Percentiles rank a stretch among this genome's conserved stretches.
Evolutionary conservation across 2,888 invertebrate genomes (phyloP).

Genomic region (Perizoma affinitatum): DNA sequence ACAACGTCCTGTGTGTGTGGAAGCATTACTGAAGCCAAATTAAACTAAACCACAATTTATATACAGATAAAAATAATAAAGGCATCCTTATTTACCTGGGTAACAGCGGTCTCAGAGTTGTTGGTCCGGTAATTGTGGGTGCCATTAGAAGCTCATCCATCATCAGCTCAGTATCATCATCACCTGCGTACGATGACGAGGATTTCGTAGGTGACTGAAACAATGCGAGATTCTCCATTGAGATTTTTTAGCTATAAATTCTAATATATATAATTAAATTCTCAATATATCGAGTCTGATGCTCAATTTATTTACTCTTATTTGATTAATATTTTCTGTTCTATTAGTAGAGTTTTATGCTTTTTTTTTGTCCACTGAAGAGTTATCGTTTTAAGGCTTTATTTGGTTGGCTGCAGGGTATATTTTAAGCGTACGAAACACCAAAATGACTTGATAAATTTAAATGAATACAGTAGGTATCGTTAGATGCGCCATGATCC

Average conservation of each 20-base stretch:
- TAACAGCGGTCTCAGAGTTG: conserved; percentile 87
- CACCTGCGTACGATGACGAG: conserved; percentile 87
- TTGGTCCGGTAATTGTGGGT: conserved; percentile 89
- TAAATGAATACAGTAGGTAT: no score
- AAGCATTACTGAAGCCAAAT: conserved; percentile 28
- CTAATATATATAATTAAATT: conserved; percentile 13
- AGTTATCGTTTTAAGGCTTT: no score
- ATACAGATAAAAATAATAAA: neutral
- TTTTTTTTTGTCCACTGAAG: no score
- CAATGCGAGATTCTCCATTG: conserved; percentile 51
- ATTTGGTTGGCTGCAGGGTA: no score
- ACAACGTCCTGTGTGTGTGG: conserved; percentile 24
- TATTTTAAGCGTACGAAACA: no score
- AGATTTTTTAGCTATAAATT: conserved; percentile 12
- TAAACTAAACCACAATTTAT: conserved; percentile 9
- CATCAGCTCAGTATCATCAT: conserved; percentile 91
- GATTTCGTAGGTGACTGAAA: conserved; percentile 86
- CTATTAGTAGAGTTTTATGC: no score
- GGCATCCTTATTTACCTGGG: conserved; percentile 80
- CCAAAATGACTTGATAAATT: no score
- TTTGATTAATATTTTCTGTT: no score
- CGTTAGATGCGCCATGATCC: no score
- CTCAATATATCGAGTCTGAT: neutral
- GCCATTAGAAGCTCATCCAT: conserved; percentile 92
- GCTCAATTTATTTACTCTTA: no score